A percentile compares a stretch with the other conserved stretches of the same genome.
Conservation (phyloP, 1,140 invertebrate species). For the Coelopa frigida region DNA sequence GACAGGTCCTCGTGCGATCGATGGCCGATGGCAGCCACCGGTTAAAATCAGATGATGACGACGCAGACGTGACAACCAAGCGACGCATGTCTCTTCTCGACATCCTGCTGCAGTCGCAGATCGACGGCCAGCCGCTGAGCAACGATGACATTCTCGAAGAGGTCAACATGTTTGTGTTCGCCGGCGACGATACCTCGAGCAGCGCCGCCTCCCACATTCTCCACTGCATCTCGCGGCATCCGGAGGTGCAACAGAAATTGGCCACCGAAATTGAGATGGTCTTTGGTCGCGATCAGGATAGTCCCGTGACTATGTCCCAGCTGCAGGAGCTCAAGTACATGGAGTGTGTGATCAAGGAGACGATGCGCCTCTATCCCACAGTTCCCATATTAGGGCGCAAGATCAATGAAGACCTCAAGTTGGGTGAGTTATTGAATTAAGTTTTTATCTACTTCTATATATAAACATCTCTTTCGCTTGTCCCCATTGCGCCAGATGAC, state of each 20-base stretch:
- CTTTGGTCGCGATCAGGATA: slow-evolving; percentile 36
- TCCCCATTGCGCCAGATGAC: too few species aligned
- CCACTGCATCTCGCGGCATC: slow-evolving; percentile 12
- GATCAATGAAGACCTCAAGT: slow-evolving; percentile 32
- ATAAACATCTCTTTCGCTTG: slow-evolving; percentile 13
- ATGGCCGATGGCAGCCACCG: not conserved
- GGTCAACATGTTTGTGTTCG: slow-evolving; percentile 69
- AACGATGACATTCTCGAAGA: slow-evolving; percentile 59
- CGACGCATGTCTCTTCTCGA: slow-evolving; percentile 67
- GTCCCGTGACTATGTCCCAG: slow-evolving; percentile 35
- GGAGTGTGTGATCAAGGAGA: slow-evolving; percentile 49
- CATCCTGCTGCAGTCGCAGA: slow-evolving; percentile 55
- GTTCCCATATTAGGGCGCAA: slow-evolving; percentile 48
- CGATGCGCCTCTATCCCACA: slow-evolving; percentile 48
- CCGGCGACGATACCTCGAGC: slow-evolving; percentile 42
- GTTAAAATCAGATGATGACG: slow-evolving; percentile 3
- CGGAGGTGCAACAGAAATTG: slow-evolving; percentile 46
- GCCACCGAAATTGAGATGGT: slow-evolving; percentile 51
- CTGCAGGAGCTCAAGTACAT: slow-evolving; percentile 47
- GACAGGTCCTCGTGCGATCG: slow-evolving; percentile 19
- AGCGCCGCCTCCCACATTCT: slow-evolving; percentile 8
- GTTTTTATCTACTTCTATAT: slow-evolving; percentile 4
- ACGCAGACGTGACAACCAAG: slow-evolving; percentile 38
- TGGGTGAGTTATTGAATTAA: slow-evolving; percentile 14
- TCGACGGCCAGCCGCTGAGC: slow-evolving; percentile 50